Percentiles rank a stretch among this genome's conserved stretches.
Conservation (phyloP, 2,888 invertebrate genomes). For the Mycogona germanica region DNA sequence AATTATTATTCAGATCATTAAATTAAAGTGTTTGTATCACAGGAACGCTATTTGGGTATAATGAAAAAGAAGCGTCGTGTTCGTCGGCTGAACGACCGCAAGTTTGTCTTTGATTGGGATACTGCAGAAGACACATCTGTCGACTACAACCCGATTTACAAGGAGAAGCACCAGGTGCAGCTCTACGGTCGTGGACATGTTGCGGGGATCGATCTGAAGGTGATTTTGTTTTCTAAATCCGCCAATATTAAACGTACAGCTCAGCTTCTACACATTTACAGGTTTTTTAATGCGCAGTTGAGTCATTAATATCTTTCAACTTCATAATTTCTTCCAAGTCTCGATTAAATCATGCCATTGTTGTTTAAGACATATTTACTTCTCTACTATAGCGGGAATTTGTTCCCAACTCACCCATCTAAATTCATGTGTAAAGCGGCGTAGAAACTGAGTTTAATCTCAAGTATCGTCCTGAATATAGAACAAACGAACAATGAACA, state of each 20-base stretch:
- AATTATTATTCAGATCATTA: not conserved
- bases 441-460: no score
- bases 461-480: no score
- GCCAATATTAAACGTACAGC: not conserved
- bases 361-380: no score
- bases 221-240: constrained; percentile 10
- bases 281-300: not conserved
- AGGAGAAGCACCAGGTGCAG: constrained; percentile 92
- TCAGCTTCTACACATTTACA: not conserved
- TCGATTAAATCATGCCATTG: no score
- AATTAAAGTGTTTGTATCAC: constrained; percentile 3
- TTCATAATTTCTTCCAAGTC: not conserved
- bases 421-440: no score
- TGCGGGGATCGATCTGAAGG: constrained; percentile 94
- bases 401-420: no score
- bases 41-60: constrained; percentile 83
- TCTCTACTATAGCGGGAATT: no score
- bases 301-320: not conserved
- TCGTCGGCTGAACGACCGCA: constrained; percentile 87
- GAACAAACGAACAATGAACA: no score
- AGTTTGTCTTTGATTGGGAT: constrained; percentile 99
- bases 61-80: constrained; percentile 87
- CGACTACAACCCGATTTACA: constrained; percentile 95
- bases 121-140: constrained; percentile 96
- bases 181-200: constrained; percentile 97